Evolutionary conservation across 2,888 invertebrate species (phyloP), one percentile per base, ranked within the genome.

Genomic region (Yponomeuta evonymella): DNA sequence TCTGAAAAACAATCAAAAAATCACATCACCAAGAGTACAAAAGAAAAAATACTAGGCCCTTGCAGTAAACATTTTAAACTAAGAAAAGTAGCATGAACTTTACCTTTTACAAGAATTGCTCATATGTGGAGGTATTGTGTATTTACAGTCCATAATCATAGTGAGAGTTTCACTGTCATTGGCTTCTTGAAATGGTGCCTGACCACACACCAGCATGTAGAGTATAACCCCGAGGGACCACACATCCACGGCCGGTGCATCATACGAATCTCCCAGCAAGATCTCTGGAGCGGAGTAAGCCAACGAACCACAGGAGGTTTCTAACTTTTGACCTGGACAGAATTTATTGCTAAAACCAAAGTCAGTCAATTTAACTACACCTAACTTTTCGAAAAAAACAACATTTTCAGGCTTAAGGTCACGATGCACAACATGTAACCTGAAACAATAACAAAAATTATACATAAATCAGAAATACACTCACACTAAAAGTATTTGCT

Each of bases 261-360:
- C 99, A 89, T 99, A 99, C 1, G 98, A 97, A 89, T 99, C 99
- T 33, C 99, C 99, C 71, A 99, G 94, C 73, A 99, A 93, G 82
- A 99, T 99, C 93, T 99, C 99, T 1, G 99, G 99, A 11, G 99
- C 99, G 3, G 99, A 99, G 91, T 99, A 99, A 30, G 99, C 99
- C 78, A 99, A 93, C 76, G 98, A 98, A 48, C 99, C 99, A 91
- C 99, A 99, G 58, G 98, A 98, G 33, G 99, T 99, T 87, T 98
- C 98, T 82, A 99, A 89, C 85, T 98, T 98, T 89, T 98, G 97
- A 70, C 99, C 99, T 33, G 99, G 99, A 82, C 96, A 97, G 89
- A 97, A 97, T 88, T 96, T 96, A 93, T 99, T 99, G 90, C 99
- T 99, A 85, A 95, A 96, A 76, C 98, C 99, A 93, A 99, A 99